phyloP scores from a whole-genome alignment of 2,797 vertebrate species.

The Anomalospiza imberbis region DNA sequence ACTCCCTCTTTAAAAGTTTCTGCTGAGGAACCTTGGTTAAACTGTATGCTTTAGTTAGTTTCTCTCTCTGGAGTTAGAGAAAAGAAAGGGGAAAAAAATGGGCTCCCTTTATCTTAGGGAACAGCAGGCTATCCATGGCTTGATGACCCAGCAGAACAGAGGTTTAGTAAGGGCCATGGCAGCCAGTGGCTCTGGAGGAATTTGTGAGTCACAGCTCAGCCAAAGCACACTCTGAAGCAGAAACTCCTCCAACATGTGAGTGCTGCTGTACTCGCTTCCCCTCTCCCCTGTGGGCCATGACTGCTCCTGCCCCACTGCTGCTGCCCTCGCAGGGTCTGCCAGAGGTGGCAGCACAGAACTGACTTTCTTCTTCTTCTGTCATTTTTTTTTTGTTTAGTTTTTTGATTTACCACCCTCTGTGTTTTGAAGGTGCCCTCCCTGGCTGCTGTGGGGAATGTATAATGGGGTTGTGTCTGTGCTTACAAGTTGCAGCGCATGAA shows the following conservation, averaged over 20 bases:
- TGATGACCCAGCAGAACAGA: background rate
- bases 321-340: background rate
- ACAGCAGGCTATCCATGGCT: background rate
- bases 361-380: background rate
- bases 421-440: background rate
- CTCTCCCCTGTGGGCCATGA: fast-evolving
- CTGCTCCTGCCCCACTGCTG: background rate
- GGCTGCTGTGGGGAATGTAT: background rate
- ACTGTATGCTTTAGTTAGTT: background rate
- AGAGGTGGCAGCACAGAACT: background rate
- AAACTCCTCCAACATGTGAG: background rate
- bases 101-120: background rate
- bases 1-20: background rate
- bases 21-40: background rate
- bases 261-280: fast-evolving
- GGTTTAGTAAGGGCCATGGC: background rate
- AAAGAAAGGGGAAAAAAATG: background rate
- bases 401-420: background rate
- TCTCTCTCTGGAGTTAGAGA: background rate
- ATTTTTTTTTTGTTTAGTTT: background rate
- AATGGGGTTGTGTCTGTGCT: background rate
- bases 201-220: background rate
- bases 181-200: background rate
- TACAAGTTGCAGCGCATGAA: background rate
- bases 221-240: background rate